These are phyloP conservation scores for Marcusenius ussheri DNA, from an alignment of 2,113 vertebrate genomes.

Conservation along the genomic window DNA sequence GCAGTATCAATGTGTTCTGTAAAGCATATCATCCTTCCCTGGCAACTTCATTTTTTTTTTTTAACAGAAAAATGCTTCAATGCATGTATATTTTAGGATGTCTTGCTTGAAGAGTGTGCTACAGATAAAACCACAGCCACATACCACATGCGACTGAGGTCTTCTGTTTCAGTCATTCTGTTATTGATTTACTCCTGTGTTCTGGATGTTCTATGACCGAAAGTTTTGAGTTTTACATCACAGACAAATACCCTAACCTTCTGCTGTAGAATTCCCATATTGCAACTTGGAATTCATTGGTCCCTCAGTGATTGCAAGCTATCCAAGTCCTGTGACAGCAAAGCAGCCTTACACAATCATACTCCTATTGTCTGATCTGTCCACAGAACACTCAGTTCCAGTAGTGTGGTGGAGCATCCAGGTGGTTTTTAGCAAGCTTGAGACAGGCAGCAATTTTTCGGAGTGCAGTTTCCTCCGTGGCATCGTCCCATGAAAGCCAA, in stretches of 20 bases:
- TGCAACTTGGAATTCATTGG: background rate
- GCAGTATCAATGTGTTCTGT: background rate
- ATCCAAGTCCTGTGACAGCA: background rate
- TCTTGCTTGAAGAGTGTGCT: background rate
- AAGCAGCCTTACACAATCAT: background rate
- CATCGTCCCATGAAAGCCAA: background rate
- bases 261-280: background rate
- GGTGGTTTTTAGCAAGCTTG: background rate
- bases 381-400: background rate
- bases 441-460: background rate
- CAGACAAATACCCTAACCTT: background rate
- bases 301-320: background rate
- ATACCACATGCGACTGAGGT: background rate
- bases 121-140: background rate
- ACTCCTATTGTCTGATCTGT: background rate
- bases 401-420: background rate
- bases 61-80: background rate
- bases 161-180: background rate
- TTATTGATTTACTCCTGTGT: background rate
- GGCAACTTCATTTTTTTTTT: background rate
- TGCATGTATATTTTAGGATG: background rate
- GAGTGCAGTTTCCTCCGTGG: background rate
- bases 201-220: background rate
- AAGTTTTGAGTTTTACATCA: background rate
- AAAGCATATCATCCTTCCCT: background rate